phyloP scores from a whole-genome alignment of 2,888 invertebrate genomes.

The Phrixothrix hirtus region DNA sequence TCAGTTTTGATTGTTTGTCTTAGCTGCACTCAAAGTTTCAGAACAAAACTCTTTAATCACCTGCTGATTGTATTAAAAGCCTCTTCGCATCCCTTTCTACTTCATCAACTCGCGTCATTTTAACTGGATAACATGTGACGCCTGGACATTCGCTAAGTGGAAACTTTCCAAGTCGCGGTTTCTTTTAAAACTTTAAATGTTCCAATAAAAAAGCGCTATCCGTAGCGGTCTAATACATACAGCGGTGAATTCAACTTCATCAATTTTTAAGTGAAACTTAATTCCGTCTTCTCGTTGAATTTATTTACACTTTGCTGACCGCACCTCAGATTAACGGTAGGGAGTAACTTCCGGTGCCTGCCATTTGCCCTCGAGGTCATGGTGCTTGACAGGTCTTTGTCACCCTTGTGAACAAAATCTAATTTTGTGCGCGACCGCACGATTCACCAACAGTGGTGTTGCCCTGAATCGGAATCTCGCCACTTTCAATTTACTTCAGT shows the following conservation, averaged over 20 bases:
- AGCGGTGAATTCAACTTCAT: background rate
- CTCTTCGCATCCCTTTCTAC: slow-evolving; percentile 9
- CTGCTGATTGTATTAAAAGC: slow-evolving; percentile 40
- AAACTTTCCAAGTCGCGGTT: slow-evolving; percentile 40
- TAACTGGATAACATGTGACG: slow-evolving; percentile 15
- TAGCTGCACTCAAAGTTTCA: slow-evolving; percentile 44
- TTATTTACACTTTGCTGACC: slow-evolving; percentile 46
- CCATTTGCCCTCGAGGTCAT: slow-evolving; percentile 28
- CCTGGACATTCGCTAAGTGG: slow-evolving; percentile 30
- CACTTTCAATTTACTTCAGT: slow-evolving; percentile 36
- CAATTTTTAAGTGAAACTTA: slow-evolving; percentile 31
- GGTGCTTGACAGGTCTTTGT: slow-evolving; percentile 33
- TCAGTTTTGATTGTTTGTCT: slow-evolving; percentile 50
- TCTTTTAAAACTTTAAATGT: slow-evolving; percentile 44
- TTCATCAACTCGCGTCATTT: slow-evolving; percentile 12
- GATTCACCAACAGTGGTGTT: slow-evolving; percentile 34
- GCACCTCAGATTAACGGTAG: slow-evolving; percentile 37
- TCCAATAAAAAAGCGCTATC: slow-evolving; percentile 29
- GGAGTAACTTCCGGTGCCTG: slow-evolving; percentile 23
- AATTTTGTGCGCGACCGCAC: slow-evolving; percentile 38
- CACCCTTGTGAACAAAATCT: slow-evolving; percentile 34
- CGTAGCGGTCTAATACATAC: slow-evolving; percentile 29
- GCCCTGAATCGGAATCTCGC: slow-evolving; percentile 33
- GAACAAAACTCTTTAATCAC: slow-evolving; percentile 47
- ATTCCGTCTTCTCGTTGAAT: slow-evolving; percentile 45